Percentiles rank a stretch among this genome's conserved stretches.
Conservation (phyloP, 1,140 invertebrate genomes). For the Berghia stephanieae region DNA sequence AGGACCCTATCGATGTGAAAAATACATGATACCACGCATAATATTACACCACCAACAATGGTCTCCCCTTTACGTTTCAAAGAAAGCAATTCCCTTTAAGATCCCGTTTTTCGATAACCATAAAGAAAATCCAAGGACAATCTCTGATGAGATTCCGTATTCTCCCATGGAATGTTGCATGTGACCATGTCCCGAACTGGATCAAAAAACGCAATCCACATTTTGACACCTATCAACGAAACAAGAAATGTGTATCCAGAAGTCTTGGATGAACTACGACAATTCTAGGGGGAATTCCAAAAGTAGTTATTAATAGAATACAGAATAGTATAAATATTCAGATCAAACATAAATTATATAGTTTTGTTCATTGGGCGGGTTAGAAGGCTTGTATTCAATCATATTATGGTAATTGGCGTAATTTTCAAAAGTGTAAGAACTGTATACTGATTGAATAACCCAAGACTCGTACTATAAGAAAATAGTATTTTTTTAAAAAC, state of each 20-base stretch:
- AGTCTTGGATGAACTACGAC: slow-evolving; percentile 18
- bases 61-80: slow-evolving; percentile 63
- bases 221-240: neutral
- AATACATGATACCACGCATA: neutral
- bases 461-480: too few species aligned
- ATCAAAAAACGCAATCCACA: neutral
- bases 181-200: slow-evolving; percentile 49
- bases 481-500: too few species aligned
- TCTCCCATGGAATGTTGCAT: slow-evolving; percentile 56
- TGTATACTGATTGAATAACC: too few species aligned
- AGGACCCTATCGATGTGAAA: neutral
- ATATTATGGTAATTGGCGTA: too few species aligned
- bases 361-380: too few species aligned
- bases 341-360: too few species aligned
- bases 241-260: slow-evolving; percentile 28
- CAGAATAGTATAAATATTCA: too few species aligned
- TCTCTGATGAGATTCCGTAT: slow-evolving; percentile 50
- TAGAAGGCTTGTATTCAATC: too few species aligned
- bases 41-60: slow-evolving; percentile 40
- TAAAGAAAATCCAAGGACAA: slow-evolving; percentile 72
- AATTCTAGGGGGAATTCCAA: too few species aligned
- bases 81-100: slow-evolving; percentile 69
- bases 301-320: too few species aligned
- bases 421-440: too few species aligned
- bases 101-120: slow-evolving; percentile 69